phyloP scores from a whole-genome alignment of 2,888 invertebrate species.

The Troilus luridus region DNA sequence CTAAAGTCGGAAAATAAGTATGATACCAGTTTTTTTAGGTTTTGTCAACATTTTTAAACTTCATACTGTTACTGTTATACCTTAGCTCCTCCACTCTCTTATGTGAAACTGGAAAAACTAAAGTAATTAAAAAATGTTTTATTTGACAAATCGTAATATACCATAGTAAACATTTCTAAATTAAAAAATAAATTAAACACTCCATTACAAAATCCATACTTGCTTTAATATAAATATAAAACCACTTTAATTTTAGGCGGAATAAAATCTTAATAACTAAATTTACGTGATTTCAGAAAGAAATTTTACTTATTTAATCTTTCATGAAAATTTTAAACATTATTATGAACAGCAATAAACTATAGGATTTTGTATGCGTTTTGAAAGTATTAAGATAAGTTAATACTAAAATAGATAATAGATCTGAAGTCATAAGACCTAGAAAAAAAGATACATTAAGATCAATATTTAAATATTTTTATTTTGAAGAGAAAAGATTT shows the following conservation, averaged over 20 bases:
- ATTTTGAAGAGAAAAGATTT: no score
- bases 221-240: no score
- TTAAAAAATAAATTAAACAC: neutral
- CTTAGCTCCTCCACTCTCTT: no score
- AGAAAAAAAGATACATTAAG: neutral
- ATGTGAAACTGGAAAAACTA: neutral
- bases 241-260: no score
- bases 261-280: no score
- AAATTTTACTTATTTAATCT: no score
- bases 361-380: no score
- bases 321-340: neutral
- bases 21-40: no score
- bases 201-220: neutral
- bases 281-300: no score
- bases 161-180: neutral
- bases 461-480: accelerated
- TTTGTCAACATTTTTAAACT: no score
- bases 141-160: neutral
- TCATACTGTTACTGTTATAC: no score
- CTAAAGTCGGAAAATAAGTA: no score
- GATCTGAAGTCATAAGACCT: neutral
- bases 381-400: neutral
- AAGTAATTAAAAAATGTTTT: neutral
- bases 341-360: neutral
- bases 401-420: neutral